phyloP scores from a whole-genome alignment of 2,797 vertebrate genomes.

The Tragopan temminckii region DNA sequence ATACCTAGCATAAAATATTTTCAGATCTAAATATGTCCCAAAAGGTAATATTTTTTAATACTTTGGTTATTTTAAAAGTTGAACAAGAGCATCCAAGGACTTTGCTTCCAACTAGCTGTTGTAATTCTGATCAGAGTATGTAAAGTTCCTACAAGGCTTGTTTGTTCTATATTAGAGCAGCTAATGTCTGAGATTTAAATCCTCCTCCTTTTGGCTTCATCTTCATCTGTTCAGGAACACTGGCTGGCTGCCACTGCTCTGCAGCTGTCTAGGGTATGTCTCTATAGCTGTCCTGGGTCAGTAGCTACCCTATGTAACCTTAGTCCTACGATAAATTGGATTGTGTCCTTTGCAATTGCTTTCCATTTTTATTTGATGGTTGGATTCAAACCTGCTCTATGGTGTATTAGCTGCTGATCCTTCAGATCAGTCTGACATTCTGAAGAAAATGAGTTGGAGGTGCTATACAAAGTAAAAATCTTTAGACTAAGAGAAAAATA shows the following conservation, averaged over 20 bases:
- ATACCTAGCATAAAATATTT: not conserved
- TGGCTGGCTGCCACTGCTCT: constrained; percentile 19
- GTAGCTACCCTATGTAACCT: not conserved
- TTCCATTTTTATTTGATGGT: not conserved
- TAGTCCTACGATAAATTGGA: not conserved
- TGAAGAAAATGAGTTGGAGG: not conserved
- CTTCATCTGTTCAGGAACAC: constrained; percentile 4
- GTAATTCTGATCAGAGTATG: not conserved
- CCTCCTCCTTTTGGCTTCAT: not conserved
- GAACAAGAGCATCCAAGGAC: not conserved
- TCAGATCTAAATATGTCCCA: not conserved
- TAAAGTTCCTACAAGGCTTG: not conserved
- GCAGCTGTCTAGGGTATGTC: not conserved
- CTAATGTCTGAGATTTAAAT: not conserved
- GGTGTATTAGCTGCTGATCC: not conserved
- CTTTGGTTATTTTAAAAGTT: not conserved
- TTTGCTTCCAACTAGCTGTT: not conserved
- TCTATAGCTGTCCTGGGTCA: not conserved
- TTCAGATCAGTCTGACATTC: not conserved
- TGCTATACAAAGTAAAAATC: not conserved
- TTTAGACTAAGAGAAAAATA: not conserved
- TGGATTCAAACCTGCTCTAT: not conserved
- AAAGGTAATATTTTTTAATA: not conserved
- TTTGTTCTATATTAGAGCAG: not conserved
- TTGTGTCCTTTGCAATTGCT: not conserved